Evolutionary conservation across 2,113 vertebrate genomes (phyloP), one percentile per base, ranked within the genome.

Genomic region (Cyprinus carpio): DNA sequence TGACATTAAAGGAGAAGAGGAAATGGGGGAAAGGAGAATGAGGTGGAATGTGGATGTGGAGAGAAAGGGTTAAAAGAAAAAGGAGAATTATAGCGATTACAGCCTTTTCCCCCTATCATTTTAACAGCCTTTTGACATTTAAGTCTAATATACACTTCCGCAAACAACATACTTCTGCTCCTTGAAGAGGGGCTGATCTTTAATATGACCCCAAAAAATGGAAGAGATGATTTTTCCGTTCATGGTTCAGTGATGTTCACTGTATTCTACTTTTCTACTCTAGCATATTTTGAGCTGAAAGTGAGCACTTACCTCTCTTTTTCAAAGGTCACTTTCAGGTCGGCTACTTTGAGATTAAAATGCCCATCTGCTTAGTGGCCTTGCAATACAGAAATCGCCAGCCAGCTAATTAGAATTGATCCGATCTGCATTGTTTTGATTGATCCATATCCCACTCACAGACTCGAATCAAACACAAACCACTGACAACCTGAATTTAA

Each of bases 121-220:
- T 65, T 23, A 69, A 67, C 62, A 81, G 62, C 62, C 62, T 81
- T 81, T 67, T 43, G 62, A 69, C 80, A 82, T 69, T 81, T 69
- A 82, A 49, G 62, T 54, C 64, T 54, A 27, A 54, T 64, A 64
- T 64, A 64, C 77, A 62, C 56, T 40, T 64, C 58, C 23, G 43
- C n/a, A 64, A 64, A 46, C 15, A 80, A 40, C 75, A 49, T 49
- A 43, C 13, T 75, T 75, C 46, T 23, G n/a, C 75, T 23, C 16
- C 16, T 31, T 56, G 4, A 31, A 10, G 2, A 64, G 34, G 49
- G 25, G 4, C 60, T 67, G 79, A 81, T 49, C 60, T 67, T 65
- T 49, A 79, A 60, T 11, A 60, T 60, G 40, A 54, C n/a, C 54
- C 27, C 54, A 54, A 76, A 54, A 76, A 40, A 37, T 71, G 31